These are phyloP conservation scores for Leptonema lineaticorne DNA, from an alignment of 1,140 invertebrate species.

Conservation along the genomic window DNA sequence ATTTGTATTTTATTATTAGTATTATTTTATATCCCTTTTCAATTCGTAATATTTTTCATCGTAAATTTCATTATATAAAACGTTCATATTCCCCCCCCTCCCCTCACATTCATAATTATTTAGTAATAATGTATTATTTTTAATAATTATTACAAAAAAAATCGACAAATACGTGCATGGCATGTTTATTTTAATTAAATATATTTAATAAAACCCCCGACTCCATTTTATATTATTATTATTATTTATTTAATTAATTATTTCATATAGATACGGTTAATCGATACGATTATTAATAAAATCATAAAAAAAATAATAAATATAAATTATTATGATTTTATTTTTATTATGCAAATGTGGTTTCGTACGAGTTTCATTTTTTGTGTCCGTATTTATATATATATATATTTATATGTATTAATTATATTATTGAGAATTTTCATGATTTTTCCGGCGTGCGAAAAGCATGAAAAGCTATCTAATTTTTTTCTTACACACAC, in stretches of 20 bases:
- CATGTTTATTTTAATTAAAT: conserved; percentile 15
- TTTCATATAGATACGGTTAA: too few species aligned
- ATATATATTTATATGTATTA: background rate
- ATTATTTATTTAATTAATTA: too few species aligned
- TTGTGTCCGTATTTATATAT: background rate
- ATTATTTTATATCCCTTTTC: background rate
- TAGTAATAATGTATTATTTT: background rate
- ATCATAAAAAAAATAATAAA: too few species aligned
- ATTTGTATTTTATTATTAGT: background rate
- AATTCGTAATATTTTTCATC: too few species aligned
- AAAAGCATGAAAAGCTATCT: too few species aligned
- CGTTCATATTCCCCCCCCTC: background rate
- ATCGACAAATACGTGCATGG: conserved; percentile 17
- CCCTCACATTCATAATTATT: background rate
- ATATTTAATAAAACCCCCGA: too few species aligned
- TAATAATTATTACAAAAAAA: background rate
- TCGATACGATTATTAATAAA: too few species aligned
- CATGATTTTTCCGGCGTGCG: too few species aligned
- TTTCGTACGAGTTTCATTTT: conserved; percentile 25
- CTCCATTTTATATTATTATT: too few species aligned
- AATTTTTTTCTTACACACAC: too few species aligned
- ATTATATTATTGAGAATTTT: background rate
- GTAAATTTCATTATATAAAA: too few species aligned
- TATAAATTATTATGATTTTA: too few species aligned
- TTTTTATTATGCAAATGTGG: conserved; percentile 14